Evolutionary conservation across 2,797 vertebrate species (phyloP).

Genomic region (Peromyscus nudipes): DNA sequence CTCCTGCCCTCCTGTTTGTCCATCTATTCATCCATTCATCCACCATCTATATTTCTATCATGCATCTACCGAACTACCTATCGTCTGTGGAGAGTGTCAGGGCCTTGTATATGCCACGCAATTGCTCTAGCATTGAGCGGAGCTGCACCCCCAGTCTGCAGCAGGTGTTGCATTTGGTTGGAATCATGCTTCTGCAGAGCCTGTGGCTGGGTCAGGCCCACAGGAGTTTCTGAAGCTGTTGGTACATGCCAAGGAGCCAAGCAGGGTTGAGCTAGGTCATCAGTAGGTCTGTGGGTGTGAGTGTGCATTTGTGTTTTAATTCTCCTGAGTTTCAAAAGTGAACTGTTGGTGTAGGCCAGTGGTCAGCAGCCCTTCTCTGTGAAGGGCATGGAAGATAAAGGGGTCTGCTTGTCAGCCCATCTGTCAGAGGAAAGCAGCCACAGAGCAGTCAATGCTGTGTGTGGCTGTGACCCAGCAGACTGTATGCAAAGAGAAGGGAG

Average conservation of each 20-base stretch:
- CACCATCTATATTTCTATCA: background rate
- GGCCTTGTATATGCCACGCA: background rate
- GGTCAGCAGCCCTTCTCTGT: background rate
- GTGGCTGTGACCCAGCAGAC: background rate
- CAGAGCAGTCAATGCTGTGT: accelerated
- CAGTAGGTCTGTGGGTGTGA: background rate
- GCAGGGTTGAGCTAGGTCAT: background rate
- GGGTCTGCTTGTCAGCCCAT: background rate
- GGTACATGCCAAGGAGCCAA: background rate
- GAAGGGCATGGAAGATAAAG: too few species aligned
- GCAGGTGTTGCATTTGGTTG: background rate
- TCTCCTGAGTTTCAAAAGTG: background rate
- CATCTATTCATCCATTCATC: background rate
- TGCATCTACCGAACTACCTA: too few species aligned
- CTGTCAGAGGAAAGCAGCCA: background rate
- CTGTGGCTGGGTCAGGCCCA: background rate
- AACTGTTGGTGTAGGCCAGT: background rate
- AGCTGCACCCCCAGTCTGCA: background rate
- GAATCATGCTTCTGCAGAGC: background rate
- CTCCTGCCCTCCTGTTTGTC: background rate
- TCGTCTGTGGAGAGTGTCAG: background rate
- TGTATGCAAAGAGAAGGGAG: background rate
- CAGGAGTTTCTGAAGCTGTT: background rate
- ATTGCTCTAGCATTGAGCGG: background rate
- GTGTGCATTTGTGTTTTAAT: background rate